Evolutionary conservation across 1,140 invertebrate genomes (phyloP), one percentile per base, ranked within the genome.

Genomic region (Lordiphosa mommai): DNA sequence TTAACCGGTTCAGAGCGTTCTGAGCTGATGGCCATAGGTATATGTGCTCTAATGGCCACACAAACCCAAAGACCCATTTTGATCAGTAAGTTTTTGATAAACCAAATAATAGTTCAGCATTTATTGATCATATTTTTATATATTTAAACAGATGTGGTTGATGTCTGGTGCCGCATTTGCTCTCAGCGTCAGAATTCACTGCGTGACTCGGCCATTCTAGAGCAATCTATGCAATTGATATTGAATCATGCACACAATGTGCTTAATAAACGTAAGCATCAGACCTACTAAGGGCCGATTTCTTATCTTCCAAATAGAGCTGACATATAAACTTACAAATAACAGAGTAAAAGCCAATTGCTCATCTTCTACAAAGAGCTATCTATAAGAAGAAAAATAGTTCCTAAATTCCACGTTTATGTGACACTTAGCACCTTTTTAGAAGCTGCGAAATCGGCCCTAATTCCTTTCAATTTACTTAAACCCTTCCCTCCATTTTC

Each of bases 141-240:
- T 37, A 1, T 2, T 14, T 55, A 9, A 27, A 1, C 27, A 89
- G 88, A 89, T 87, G 71, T 87, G 6, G 71, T 89, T 7, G 88
- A 89, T 72, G 82, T 89, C 64, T 89, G 88, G 88, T 85, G 72
- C 3, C 87, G 88, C 2, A 88, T 89, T 58, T 89, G 77, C 27
- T 61, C 57, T 20, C 88, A 89, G 64, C 77, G 88, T 8, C 88
- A 89, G 47, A 76, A 88, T 51, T 86, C 80, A 0, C 57, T 89
- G 1, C 50, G 77, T 2, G 85, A 89, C 37, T 63, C 79, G 0
- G 61, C 60, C 7, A 79, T 71, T 4, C 57, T 89, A 32, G 85
- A 89, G 33, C 72, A 88, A 48, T 88, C 88, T 4, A 87, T 89
- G 82, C 88, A 89, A 65, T 79, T 89, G 34, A 79, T 89, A 2